Conservation (phyloP, 92 coral and sea anemone genomes). For the Paramuricea clavata region DNA sequence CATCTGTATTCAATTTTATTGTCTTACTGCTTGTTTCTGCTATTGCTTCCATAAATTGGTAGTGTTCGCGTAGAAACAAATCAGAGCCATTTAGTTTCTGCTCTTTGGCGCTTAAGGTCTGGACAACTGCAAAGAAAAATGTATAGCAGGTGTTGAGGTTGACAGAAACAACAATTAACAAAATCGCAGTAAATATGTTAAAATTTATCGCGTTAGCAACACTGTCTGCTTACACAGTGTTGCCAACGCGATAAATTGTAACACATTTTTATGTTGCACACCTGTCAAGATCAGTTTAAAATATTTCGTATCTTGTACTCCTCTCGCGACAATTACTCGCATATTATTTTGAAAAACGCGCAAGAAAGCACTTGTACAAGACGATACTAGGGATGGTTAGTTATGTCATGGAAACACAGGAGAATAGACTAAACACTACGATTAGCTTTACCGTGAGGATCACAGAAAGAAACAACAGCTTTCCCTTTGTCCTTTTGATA, state of each 20-base stretch:
- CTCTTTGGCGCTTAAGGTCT: background rate
- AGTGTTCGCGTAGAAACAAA: background rate
- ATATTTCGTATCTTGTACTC: no score
- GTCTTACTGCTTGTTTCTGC: background rate
- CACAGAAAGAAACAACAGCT: constrained; percentile 37
- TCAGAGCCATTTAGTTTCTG: background rate
- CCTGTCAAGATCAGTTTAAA: no score
- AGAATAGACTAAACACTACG: no score
- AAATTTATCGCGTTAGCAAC: background rate
- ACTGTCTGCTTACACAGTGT: no score
- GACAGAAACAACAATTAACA: background rate
- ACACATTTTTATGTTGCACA: no score
- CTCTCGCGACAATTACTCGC: no score
- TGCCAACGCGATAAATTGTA: background rate
- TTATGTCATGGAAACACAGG: no score
- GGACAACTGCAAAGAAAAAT: background rate
- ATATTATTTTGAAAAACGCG: no score
- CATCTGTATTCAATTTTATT: background rate
- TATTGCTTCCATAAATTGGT: constrained; percentile 11
- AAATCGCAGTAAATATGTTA: background rate
- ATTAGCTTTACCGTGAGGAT: constrained; percentile 40
- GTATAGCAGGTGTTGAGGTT: no score
- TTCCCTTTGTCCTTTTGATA: constrained; percentile 28
- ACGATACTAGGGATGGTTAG: background rate
- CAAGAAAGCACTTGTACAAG: no score